Evolutionary conservation across 2,797 vertebrate genomes (phyloP), one percentile per base, ranked within the genome.

Genomic region (Hydrophis major): DNA sequence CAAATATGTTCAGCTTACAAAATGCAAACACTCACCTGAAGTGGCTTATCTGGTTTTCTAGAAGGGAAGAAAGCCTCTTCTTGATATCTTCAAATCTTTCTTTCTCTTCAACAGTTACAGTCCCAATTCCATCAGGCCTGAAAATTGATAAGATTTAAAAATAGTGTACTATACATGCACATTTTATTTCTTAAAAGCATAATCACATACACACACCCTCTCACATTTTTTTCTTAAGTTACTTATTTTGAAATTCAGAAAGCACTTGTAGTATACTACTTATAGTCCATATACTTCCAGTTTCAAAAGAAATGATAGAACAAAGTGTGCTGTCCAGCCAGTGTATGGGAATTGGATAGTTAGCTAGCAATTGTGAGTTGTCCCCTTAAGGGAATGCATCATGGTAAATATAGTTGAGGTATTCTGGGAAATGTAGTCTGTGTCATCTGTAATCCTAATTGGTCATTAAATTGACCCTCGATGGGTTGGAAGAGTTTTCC

Each of bases 21-120:
- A 94, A 59, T 93, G 93, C 22, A 91, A 96, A 95, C 42, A 89
- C 94, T 92, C 97, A 99, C 99, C 99, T 99, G 94, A 99, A 99
- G 96, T 99, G 99, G 89, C 98, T 98, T 97, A 99, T 99, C 96
- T 99, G 99, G 95, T 99, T 98, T 97, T 99, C 99, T 94, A 99
- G 97, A 93, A 99, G 98, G 53, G 96, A 95, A 61, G 98, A 96
- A 91, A 99, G 98, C 90, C 98, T 98, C 90, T 97, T 97, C 96
- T 98, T 98, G 96, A 99, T 97, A 88, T 98, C 98, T 87, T 99
- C 98, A 97, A 99, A 99, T 56, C 97, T 98, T 61, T 99, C 98
- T 93, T 98, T 98, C 95, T 99, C 99, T 96, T 99, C 98, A 95
- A 97, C 56, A n/a, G 98, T 98, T 92, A 99, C 99, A 0, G 99